Base-by-base conservation (phyloP, 2,888 invertebrate species). In the Amphipyra tragopoginis region DNA sequence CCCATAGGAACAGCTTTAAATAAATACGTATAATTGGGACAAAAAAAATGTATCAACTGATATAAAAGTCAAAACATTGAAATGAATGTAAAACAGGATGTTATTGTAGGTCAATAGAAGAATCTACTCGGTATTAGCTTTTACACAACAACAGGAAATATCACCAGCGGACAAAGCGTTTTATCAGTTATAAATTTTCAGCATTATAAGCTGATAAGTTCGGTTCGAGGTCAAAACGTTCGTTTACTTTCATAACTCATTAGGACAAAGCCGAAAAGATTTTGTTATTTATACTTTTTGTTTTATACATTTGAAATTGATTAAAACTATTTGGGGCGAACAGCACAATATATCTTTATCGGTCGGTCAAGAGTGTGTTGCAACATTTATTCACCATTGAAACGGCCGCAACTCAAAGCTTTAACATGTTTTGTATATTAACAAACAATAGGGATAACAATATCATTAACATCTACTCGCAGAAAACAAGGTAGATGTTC, bases 161-260 rank as follows among this genome's bases (percentile, higher is more conserved):
- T 49, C 29, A 26, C 15, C n/a, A 60, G 21, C 29, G 47, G 15
- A 70, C 56, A 65, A 59, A 54, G 42, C 36, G 33, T 50, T 50
- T 65, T 70, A 75, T 70, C 74, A 56, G 38, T 50, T 29, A n/a
- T 39, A 56, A n/a, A 69, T 74, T 62, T 63, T 73, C 69, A 59
- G 52, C 49, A 58, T 40, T 49, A 45, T 38, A 42, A 50, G 38
- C 51, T 55, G 70, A 73, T 70, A 74, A 70, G 34, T 36, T 56
- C 50, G 2, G 42, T 29, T 9, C 58, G 61, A 74, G 61, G 72
- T 62, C 65, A 59, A 43, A 61, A 62, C 45, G 52, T 51, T 61
- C 56, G 47, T 48, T 60, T 45, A 61, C 63, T 70, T 57, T 65
- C 52, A 60, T 54, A 49, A 14, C 13, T 13, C 5, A 29, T 29